Conservation (phyloP, 1,140 invertebrate species). For the Anastrepha ludens region DNA sequence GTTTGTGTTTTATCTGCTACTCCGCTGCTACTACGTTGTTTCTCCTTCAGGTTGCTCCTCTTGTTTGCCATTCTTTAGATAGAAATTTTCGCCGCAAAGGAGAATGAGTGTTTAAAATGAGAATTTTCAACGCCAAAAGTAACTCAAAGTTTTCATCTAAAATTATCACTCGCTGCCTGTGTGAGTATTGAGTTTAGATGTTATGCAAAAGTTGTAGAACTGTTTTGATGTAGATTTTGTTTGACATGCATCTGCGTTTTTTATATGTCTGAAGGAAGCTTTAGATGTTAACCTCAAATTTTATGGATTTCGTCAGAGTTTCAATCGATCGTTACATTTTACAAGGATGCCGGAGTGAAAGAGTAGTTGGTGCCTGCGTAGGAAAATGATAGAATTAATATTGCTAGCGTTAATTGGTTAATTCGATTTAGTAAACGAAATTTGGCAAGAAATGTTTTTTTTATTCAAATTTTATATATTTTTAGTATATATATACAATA, state of each 20-base stretch:
- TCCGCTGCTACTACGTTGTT: constrained; percentile 2
- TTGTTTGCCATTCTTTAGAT: background rate
- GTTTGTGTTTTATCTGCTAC: background rate
- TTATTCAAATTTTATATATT: too few relatives aligned
- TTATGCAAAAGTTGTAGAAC: background rate
- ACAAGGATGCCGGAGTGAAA: background rate
- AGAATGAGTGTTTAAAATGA: background rate
- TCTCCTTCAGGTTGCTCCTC: background rate
- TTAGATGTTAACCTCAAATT: background rate
- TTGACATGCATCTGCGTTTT: background rate
- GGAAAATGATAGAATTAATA: background rate
- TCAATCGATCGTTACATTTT: background rate
- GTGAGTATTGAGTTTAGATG: background rate
- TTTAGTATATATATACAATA: too few relatives aligned
- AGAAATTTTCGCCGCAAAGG: background rate
- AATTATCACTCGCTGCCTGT: constrained; percentile 11
- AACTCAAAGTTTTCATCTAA: background rate
- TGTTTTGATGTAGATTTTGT: background rate
- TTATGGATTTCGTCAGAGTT: background rate
- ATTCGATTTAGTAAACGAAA: too few relatives aligned
- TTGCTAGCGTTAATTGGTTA: background rate
- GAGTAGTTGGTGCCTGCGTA: background rate
- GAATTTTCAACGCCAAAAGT: background rate
- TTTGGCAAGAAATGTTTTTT: too few relatives aligned
- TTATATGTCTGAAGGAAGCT: background rate